Evolutionary conservation across 2,113 vertebrate genomes (phyloP).

Genomic region (Natator depressus): DNA sequence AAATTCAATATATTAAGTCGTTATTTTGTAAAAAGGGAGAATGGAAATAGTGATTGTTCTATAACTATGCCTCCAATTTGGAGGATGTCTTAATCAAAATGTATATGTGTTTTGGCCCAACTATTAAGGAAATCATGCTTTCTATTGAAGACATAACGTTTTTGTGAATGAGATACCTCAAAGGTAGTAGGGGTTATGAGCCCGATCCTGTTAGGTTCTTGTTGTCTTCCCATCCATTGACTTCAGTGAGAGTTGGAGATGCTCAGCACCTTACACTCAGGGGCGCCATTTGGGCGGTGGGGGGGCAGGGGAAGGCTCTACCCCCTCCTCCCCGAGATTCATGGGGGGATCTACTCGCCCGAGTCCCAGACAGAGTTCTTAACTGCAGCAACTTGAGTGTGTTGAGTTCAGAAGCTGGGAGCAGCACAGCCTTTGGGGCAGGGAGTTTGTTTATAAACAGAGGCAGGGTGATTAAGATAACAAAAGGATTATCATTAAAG

Average conservation of each 20-base stretch:
- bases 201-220: not conserved
- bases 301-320: too few relatives aligned
- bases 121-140: not conserved
- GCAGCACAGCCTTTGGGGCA: too few relatives aligned
- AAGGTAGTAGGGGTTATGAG: not conserved
- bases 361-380: too few relatives aligned
- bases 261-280: too few relatives aligned
- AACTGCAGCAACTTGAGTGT: too few relatives aligned
- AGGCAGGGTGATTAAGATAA: too few relatives aligned
- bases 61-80: not conserved
- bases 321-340: too few relatives aligned
- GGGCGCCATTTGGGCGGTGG: too few relatives aligned
- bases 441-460: too few relatives aligned
- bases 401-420: too few relatives aligned
- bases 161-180: not conserved
- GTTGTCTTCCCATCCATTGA: not conserved
- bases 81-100: fast-evolving
- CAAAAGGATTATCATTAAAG: too few relatives aligned
- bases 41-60: not conserved
- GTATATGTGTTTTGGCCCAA: not conserved
- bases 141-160: not conserved
- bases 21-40: not conserved
- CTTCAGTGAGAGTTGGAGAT: fast-evolving
- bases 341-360: too few relatives aligned
- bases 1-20: not conserved